Conservation (phyloP, 2,113 vertebrate species). For the Myiopsitta monachus region DNA sequence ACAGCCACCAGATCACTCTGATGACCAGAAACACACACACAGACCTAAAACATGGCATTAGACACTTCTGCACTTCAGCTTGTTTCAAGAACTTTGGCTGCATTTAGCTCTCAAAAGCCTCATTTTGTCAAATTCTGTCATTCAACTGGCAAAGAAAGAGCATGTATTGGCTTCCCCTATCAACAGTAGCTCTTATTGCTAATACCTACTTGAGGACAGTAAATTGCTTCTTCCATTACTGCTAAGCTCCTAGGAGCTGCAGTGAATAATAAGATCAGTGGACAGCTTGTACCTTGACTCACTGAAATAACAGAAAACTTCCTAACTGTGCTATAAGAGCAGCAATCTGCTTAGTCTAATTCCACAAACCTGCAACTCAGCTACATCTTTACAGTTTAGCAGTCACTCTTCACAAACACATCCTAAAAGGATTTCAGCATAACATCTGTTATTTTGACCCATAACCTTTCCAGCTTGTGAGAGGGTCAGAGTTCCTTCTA, state of each 20-base stretch:
- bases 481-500: not conserved
- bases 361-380: not conserved
- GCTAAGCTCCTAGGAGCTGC: not conserved
- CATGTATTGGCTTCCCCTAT: not conserved
- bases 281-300: not conserved
- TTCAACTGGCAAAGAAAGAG: not conserved
- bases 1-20: not conserved
- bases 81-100: not conserved
- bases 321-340: not conserved
- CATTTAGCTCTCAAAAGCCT: not conserved
- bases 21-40: not conserved
- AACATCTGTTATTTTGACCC: not conserved
- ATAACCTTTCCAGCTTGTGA: not conserved
- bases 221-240: not conserved
- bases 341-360: not conserved
- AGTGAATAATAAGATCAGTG: not conserved
- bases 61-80: not conserved
- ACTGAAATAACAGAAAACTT: not conserved
- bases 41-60: not conserved
- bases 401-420: not conserved
- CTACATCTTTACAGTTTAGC: not conserved
- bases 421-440: not conserved
- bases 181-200: rapidly evolving
- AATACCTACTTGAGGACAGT: not conserved
- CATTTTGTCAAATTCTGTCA: not conserved